Conservation (phyloP, 2,888 invertebrate species). For the Baronia brevicornis region DNA sequence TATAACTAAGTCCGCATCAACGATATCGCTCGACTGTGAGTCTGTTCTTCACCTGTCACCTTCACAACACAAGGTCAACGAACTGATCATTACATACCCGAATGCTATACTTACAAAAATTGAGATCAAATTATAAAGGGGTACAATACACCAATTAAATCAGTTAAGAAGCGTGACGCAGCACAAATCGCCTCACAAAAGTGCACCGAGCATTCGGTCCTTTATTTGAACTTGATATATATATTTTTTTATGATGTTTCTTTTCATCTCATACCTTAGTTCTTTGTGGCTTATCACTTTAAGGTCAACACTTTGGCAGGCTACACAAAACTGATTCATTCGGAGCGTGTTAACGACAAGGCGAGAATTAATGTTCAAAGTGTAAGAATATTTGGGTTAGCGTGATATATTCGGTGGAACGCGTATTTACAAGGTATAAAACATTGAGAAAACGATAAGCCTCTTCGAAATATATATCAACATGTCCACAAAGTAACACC, state of each 20-base stretch:
- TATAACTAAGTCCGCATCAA: too few species aligned
- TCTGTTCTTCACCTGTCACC: background rate
- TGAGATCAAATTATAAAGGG: conserved; percentile 16
- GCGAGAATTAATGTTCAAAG: too few species aligned
- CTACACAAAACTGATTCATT: too few species aligned
- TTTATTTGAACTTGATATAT: conserved; percentile 1
- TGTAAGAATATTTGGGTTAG: too few species aligned
- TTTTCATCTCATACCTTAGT: conserved; percentile 1
- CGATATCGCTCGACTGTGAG: too few species aligned
- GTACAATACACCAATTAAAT: conserved; percentile 26
- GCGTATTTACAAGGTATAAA: too few species aligned
- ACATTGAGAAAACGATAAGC: too few species aligned
- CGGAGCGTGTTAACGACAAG: too few species aligned
- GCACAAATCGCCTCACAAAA: conserved; percentile 19
- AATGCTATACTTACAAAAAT: conserved; percentile 18
- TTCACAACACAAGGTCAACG: conserved; percentile 2
- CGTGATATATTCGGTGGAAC: too few species aligned
- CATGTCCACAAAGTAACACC: too few species aligned
- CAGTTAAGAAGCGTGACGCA: conserved; percentile 26
- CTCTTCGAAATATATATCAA: too few species aligned
- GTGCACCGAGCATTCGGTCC: conserved; percentile 9
- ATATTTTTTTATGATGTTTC: conserved; percentile 1
- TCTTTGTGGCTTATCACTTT: conserved; percentile 1
- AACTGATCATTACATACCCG: background rate
- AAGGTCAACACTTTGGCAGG: background rate